Percentiles rank a stretch among this genome's conserved stretches.
phyloP scores from a whole-genome alignment of 1,140 invertebrate genomes.

The Anastrepha ludens region DNA sequence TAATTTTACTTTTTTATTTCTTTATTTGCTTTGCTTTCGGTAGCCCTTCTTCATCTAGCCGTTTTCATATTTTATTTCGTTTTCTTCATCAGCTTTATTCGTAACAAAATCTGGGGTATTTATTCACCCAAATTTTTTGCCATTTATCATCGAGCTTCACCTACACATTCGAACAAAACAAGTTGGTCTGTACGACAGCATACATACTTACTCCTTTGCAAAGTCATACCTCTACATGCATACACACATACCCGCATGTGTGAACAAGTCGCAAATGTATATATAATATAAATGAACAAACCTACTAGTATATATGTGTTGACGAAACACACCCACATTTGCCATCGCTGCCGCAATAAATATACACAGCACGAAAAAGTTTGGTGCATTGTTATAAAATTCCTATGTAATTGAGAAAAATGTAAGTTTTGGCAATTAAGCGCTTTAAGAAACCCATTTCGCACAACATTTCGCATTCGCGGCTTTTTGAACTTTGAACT shows the following conservation, averaged over 20 bases:
- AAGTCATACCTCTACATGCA: neutral
- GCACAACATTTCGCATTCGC: neutral
- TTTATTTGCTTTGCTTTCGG: no score
- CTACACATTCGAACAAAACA: slow-evolving; percentile 57
- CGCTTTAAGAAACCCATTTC: neutral
- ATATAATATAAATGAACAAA: no score
- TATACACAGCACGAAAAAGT: neutral
- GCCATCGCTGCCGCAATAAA: neutral
- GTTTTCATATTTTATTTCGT: slow-evolving; percentile 55
- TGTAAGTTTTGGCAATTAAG: neutral
- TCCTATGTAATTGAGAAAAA: neutral
- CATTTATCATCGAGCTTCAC: slow-evolving; percentile 68
- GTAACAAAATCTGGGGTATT: slow-evolving; percentile 69
- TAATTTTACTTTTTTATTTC: slow-evolving; percentile 52
- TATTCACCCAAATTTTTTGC: slow-evolving; percentile 72
- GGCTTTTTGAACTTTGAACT: neutral
- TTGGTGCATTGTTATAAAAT: neutral
- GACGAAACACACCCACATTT: slow-evolving; percentile 3
- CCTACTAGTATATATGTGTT: no score
- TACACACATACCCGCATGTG: neutral
- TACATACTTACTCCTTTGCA: neutral
- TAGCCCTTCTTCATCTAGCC: neutral
- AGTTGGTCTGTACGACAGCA: neutral
- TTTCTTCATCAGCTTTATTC: slow-evolving; percentile 20
- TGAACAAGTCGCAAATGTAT: neutral